phyloP scores from a whole-genome alignment of 2,888 invertebrate species.

The Lymantria monacha region DNA sequence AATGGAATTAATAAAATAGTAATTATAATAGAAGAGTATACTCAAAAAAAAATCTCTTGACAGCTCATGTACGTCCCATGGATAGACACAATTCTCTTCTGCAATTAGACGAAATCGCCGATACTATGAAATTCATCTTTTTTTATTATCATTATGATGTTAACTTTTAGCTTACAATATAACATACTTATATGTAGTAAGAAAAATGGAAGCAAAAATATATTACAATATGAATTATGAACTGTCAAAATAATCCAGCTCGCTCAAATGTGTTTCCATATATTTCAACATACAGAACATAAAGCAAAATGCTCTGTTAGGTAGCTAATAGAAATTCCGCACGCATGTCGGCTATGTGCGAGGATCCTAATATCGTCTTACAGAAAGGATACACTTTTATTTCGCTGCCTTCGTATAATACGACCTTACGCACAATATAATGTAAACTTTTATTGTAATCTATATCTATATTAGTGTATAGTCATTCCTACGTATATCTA shows the following conservation, averaged over 20 bases:
- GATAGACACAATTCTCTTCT: too few species aligned
- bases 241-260: background rate
- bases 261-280: slow-evolving; percentile 15
- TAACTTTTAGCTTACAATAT: too few species aligned
- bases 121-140: too few species aligned
- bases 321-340: slow-evolving; percentile 69
- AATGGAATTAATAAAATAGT: too few species aligned
- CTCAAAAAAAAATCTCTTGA: too few species aligned
- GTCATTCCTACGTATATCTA: background rate
- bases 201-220: too few species aligned
- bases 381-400: slow-evolving; percentile 56
- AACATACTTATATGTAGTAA: too few species aligned
- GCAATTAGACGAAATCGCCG: too few species aligned
- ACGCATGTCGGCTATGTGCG: slow-evolving; percentile 58
- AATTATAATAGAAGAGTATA: too few species aligned
- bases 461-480: slow-evolving; percentile 10
- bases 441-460: slow-evolving; percentile 39
- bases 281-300: slow-evolving; percentile 39
- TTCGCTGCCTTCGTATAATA: slow-evolving; percentile 50
- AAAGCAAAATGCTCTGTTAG: slow-evolving; percentile 66
- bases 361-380: slow-evolving; percentile 64
- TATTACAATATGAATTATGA: too few species aligned
- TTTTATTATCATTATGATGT: too few species aligned
- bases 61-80: too few species aligned
- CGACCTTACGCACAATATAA: slow-evolving; percentile 36